Percentiles rank a stretch among this genome's conserved stretches.
Conservation (phyloP, 30 jellyfish, hydroid and myxozoan species). For the Cassiopea andromeda region DNA sequence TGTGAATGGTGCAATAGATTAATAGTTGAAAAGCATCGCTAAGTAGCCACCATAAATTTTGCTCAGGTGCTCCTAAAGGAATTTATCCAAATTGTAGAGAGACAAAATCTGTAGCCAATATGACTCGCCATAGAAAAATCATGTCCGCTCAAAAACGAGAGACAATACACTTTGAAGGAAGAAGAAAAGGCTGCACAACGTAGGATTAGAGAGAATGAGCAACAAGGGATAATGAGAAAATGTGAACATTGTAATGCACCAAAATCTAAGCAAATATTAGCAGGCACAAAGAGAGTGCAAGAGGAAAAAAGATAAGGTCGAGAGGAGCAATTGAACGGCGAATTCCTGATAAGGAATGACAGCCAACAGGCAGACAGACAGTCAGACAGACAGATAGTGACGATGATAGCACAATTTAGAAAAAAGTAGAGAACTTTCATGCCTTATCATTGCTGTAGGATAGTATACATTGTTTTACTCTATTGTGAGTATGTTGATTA, state of each 20-base stretch:
- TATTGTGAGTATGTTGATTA: too few relatives aligned
- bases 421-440: not conserved
- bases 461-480: too few relatives aligned
- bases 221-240: not conserved
- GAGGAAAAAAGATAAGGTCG: not conserved
- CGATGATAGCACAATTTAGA: not conserved
- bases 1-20: not conserved
- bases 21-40: not conserved
- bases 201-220: not conserved
- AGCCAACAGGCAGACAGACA: not conserved
- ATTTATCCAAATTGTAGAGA: not conserved
- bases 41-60: not conserved
- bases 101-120: not conserved
- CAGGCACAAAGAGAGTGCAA: not conserved
- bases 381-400: not conserved
- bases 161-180: not conserved
- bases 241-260: not conserved
- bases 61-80: not conserved
- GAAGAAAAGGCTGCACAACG: not conserved
- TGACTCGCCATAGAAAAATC: not conserved
- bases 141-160: not conserved
- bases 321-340: not conserved
- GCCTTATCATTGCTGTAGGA: too few relatives aligned
- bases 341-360: not conserved
- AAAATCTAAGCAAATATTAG: not conserved